Evolutionary conservation across 37 sponge, comb jelly and placozoan genomes (phyloP).

Genomic region (Geodia barretti): DNA sequence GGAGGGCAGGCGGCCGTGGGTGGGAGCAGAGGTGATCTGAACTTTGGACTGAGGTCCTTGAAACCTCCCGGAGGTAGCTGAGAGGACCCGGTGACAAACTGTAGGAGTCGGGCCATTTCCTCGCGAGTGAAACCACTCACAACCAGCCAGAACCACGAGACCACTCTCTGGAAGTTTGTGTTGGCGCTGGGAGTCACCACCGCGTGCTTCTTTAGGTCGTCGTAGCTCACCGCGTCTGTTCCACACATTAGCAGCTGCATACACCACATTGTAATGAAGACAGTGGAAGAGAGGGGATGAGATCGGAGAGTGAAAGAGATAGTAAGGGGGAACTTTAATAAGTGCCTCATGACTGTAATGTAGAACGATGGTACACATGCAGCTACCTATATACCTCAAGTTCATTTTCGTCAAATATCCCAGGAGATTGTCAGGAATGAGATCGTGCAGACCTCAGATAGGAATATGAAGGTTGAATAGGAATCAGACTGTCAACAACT

Average conservation of each 20-base stretch:
- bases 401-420: slow-evolving; percentile 97
- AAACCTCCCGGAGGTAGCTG: slow-evolving; percentile 93
- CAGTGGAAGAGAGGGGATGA: neutral
- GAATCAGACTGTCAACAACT: no score
- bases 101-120: slow-evolving; percentile 81
- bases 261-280: neutral
- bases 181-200: slow-evolving; percentile 34
- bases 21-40: slow-evolving; percentile 64
- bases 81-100: slow-evolving; percentile 89
- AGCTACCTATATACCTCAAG: slow-evolving; percentile 79
- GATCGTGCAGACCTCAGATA: slow-evolving; percentile 79
- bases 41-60: slow-evolving; percentile 66
- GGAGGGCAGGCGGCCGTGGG: slow-evolving; percentile 70
- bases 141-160: slow-evolving; percentile 86
- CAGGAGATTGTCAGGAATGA: slow-evolving; percentile 84
- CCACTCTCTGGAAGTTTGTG: slow-evolving; percentile 37
- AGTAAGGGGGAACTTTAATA: neutral
- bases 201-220: slow-evolving; percentile 68
- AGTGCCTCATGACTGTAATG: neutral
- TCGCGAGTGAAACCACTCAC: slow-evolving; percentile 83
- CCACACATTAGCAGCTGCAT: slow-evolving; percentile 91
- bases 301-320: slow-evolving; percentile 3
- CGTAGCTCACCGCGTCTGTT: slow-evolving; percentile 45
- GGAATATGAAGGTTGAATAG: neutral
- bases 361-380: neutral